Conservation (phyloP, 23 tunicate species). For the Styela plicata region DNA sequence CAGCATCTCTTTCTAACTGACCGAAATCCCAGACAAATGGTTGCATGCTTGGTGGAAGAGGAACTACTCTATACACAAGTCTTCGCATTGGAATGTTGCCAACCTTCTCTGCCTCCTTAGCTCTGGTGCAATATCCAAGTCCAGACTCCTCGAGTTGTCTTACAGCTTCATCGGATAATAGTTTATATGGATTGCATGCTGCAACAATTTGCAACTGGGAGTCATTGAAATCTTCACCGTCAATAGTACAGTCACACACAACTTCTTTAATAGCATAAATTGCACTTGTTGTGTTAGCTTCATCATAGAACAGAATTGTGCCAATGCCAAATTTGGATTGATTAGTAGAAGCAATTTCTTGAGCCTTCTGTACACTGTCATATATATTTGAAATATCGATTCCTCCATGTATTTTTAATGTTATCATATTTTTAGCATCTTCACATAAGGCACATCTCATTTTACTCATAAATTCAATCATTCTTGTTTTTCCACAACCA, state of each 20-base stretch:
- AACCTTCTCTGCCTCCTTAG: slow-evolving; percentile 53
- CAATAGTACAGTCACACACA: slow-evolving; percentile 65
- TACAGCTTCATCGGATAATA: slow-evolving; percentile 42
- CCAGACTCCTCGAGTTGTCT: slow-evolving; percentile 74
- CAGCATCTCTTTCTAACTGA: slow-evolving; percentile 43
- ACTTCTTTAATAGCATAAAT: slow-evolving; percentile 81
- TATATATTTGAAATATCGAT: slow-evolving; percentile 45
- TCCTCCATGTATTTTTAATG: slow-evolving; percentile 72
- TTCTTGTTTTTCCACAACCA: slow-evolving; percentile 74
- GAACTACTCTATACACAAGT: slow-evolving; percentile 71
- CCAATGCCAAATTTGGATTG: background rate
- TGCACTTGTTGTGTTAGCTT: slow-evolving; percentile 82
- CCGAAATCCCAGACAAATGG: slow-evolving; percentile 90
- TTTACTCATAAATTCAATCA: slow-evolving; percentile 68
- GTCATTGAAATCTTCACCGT: slow-evolving; percentile 38
- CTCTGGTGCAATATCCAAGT: slow-evolving; percentile 58
- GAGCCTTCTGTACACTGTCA: slow-evolving; percentile 35
- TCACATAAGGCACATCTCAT: slow-evolving; percentile 12
- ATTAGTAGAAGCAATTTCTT: background rate
- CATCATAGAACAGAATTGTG: slow-evolving; percentile 65
- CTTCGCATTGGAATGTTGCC: slow-evolving; percentile 75
- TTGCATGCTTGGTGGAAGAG: slow-evolving; percentile 88
- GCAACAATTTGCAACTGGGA: slow-evolving; percentile 44
- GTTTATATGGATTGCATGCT: slow-evolving; percentile 77
- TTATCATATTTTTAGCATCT: slow-evolving; percentile 42